Base-by-base conservation (phyloP, 2,888 invertebrate genomes). In the Gymnoscelis rufifasciata region DNA sequence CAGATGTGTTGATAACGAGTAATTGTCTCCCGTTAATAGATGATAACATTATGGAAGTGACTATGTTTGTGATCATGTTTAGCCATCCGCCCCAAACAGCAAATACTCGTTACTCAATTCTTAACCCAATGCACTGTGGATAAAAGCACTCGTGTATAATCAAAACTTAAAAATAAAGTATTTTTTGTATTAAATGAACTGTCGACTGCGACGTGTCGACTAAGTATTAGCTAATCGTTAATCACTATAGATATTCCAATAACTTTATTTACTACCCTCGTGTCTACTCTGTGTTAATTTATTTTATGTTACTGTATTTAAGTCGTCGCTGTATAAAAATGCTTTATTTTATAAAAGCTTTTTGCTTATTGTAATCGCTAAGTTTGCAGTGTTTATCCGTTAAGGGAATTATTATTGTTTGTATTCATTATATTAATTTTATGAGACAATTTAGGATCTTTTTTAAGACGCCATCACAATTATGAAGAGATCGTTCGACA, bases 381-480 rank as follows among this genome's bases (percentile, higher is more conserved):
- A 71, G 71, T 76, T 74, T 66, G 75, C 77, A 73, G 66, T 62
- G 70, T 74, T 67, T 74, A 65, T 70, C 66, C 59, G 64, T 53
- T 71, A 78, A 60, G 67, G 74, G 5, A 75, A 75, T 78, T 76
- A 78, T 68, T 66, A 71, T 73, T 63, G 69, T 72, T 58, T 76
- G 66, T 81, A 78, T 73, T 75, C 69, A 64, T 76, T 73, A 72
- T 63, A 64, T 58, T 71, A 69, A 74, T 77, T 71, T 62, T 84
- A 84, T 28, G 86, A 86, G 84, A 80, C 74, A 84, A 86, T 82
- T 79, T 71, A 74, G 63, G 65, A 33, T 74, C 77, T 74, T 71
- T 69, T n/a, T 71, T 68, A 71, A 71, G 71, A 60, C 77, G 80
- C 79, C 86, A 87, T 86, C 87, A 87, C 87, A 87, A 84, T 81